Percentiles rank a stretch among this genome's conserved stretches.
Conservation (phyloP, 2,113 vertebrate species). For the Agelaius tricolor region DNA sequence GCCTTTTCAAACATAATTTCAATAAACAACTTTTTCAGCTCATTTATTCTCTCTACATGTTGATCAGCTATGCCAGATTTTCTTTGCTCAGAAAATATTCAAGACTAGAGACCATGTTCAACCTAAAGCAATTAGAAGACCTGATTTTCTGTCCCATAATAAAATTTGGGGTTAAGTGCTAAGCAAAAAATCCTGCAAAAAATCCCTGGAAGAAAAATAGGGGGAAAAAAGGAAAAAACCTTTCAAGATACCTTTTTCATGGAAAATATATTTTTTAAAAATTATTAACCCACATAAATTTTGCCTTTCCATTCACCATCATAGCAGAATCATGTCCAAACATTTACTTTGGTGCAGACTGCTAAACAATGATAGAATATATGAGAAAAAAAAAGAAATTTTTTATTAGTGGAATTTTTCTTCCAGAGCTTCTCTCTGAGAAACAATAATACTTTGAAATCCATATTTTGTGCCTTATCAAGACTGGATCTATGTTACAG, state of each 20-base stretch:
- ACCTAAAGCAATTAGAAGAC: background rate
- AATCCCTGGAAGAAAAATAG: background rate
- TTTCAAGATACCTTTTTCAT: background rate
- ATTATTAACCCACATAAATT: background rate
- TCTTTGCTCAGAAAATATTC: background rate
- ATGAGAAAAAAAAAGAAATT: background rate
- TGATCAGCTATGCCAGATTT: background rate
- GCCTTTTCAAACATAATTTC: background rate
- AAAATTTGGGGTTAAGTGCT: background rate
- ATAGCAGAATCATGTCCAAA: background rate
- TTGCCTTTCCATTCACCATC: background rate
- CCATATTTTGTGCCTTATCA: background rate
- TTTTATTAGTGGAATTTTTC: background rate
- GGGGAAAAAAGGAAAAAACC: rapidly evolving
- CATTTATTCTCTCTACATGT: background rate
- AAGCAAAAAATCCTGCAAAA: background rate
- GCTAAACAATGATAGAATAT: background rate
- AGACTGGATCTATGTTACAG: background rate
- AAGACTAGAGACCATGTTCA: background rate
- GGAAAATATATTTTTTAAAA: background rate
- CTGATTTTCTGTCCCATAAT: background rate
- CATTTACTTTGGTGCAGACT: background rate
- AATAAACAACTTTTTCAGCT: background rate
- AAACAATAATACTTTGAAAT: background rate
- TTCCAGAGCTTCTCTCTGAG: background rate